Evolutionary conservation across 2,888 invertebrate species (phyloP).

Genomic region (Ctenicera cuprea): DNA sequence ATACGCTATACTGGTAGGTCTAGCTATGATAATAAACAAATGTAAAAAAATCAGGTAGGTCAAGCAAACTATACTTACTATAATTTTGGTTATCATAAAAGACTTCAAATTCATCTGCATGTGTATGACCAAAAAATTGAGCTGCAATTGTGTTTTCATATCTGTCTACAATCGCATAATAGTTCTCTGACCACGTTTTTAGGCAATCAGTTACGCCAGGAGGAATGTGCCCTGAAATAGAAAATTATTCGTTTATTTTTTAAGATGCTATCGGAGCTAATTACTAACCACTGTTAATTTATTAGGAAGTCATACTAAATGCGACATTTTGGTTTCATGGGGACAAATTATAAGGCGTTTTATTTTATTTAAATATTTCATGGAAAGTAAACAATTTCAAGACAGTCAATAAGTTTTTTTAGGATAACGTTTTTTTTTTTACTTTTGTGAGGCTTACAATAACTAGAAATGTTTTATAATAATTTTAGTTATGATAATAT

Average conservation of each 20-base stretch:
- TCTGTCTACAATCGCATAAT: slow-evolving; percentile 89
- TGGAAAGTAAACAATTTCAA: no score
- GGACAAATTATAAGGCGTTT: no score
- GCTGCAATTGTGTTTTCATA: slow-evolving; percentile 92
- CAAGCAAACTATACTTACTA: slow-evolving; percentile 73
- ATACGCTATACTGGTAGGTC: slow-evolving; percentile 91
- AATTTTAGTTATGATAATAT: no score
- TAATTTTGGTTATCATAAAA: slow-evolving; percentile 90
- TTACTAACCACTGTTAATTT: not conserved
- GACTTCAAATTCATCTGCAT: slow-evolving; percentile 94
- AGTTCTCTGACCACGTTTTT: slow-evolving; percentile 96
- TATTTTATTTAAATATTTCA: no score
- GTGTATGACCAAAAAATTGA: slow-evolving; percentile 95
- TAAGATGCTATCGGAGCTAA: no score
- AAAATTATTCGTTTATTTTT: slow-evolving; percentile 2
- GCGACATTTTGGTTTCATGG: no score
- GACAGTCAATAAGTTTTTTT: no score
- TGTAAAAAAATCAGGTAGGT: not conserved
- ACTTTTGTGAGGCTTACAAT: no score
- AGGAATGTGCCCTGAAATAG: slow-evolving; percentile 86
- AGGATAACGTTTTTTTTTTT: no score
- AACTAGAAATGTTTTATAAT: no score
- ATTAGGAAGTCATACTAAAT: no score
- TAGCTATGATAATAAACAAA: slow-evolving; percentile 72
- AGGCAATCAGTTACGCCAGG: slow-evolving; percentile 95